Evolutionary conservation across 2,888 invertebrate genomes (phyloP), one percentile per base, ranked within the genome.

Genomic region (Tetragnatha montana): DNA sequence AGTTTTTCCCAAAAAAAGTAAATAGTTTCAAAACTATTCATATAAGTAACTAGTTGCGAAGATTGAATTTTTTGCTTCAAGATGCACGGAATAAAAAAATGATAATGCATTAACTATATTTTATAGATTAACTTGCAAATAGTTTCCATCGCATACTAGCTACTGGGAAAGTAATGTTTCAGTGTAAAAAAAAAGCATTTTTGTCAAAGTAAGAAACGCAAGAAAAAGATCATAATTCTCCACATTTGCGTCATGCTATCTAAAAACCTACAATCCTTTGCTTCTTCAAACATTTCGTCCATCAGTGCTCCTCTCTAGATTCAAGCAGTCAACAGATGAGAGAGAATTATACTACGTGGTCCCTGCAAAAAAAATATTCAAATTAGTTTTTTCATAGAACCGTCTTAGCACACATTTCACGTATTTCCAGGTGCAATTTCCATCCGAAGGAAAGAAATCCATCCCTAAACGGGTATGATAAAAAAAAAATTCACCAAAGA

Each of bases 311-410:
- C 21, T 14, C 19, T 22, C 19, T 10, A 73, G 21, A n/a, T 19
- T 70, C 19, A 69, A n/a, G 69, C 22, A 35, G 47, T 74, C 83
- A 83, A 83, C 83, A 83, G 83, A 74, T 83, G 83, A 8, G 10
- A 3, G n/a, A n/a, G 14, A 75, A 19, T 51, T 12, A 75, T 75
- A 8, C 49, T n/a, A 47, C 12, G 8, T 73, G n/a, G 14, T 17
- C 60, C 12, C 60, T 60, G 10, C 60, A 60, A 60, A 60, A 60
- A 60, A 60, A 51, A 60, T 60, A 80, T 69, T 68, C 80, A 75
- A 83, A 83, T 83, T 83, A 83, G 75, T 74, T 74, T 83, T 21
- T 80, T 80, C 14, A 68, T n/a, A 19, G 60, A 19, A 68, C 35
- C 60, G 68, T 19, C 47, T 35, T 50, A n/a, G 22, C 19, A 83